Percentiles rank a stretch among this genome's conserved stretches.
phyloP scores from a whole-genome alignment of 1,140 invertebrate species.

The Brachionus koreanus region DNA sequence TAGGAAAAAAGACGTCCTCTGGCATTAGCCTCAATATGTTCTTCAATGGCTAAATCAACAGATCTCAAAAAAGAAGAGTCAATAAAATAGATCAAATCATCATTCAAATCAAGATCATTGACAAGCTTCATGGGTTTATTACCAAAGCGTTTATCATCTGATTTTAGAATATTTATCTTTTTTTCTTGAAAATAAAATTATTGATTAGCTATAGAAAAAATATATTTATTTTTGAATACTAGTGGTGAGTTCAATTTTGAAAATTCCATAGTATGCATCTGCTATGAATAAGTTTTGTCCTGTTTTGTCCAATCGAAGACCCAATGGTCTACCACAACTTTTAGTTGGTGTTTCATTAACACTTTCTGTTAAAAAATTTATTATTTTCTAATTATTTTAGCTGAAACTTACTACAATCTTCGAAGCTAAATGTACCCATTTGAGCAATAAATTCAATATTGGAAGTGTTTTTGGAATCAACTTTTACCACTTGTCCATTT shows the following conservation, averaged over 20 bases:
- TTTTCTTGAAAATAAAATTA: not conserved
- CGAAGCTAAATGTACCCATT: not conserved
- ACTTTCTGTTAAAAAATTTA: not conserved
- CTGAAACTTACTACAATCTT: not conserved
- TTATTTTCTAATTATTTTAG: not conserved
- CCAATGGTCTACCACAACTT: conserved; percentile 28
- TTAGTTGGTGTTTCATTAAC: not conserved
- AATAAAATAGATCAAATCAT: conserved; percentile 39
- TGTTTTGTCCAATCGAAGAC: not conserved
- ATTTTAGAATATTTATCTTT: not conserved
- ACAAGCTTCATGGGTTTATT: not conserved
- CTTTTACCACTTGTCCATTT: conserved; percentile 28
- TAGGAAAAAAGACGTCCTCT: conserved; percentile 17
- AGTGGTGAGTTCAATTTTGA: not conserved
- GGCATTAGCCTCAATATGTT: not conserved
- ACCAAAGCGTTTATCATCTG: not conserved
- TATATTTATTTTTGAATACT: not conserved
- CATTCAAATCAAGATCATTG: conserved; percentile 27
- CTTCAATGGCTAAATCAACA: not conserved
- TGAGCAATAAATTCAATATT: not conserved
- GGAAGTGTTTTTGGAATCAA: not conserved
- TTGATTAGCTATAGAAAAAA: no score
- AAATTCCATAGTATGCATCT: conserved; percentile 28
- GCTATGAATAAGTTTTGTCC: not conserved
- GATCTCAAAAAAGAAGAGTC: not conserved